Evolutionary conservation across 2,797 vertebrate species (phyloP).

Genomic region (Rousettus madagascariensis): DNA sequence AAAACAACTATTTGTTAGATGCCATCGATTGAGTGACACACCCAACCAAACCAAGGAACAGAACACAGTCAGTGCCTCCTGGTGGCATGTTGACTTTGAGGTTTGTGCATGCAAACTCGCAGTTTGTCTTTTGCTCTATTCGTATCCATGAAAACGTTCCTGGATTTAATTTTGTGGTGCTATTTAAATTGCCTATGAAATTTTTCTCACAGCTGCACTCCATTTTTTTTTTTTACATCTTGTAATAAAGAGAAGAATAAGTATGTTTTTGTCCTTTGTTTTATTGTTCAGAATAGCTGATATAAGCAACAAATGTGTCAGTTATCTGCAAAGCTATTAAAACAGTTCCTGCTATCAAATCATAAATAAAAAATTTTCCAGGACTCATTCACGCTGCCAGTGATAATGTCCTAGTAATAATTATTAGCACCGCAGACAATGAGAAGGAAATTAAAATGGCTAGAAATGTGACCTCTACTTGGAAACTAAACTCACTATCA

Average conservation of each 20-base stretch:
- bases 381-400: background rate
- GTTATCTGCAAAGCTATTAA: background rate
- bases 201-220: background rate
- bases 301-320: background rate
- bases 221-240: background rate
- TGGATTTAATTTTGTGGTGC: background rate
- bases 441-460: slow-evolving; percentile 40
- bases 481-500: slow-evolving; percentile 1
- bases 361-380: background rate
- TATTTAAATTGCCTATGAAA: background rate
- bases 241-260: background rate
- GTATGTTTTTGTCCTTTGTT: background rate
- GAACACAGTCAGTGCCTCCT: background rate
- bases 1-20: slow-evolving; percentile 20
- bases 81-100: background rate
- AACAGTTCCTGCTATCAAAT: slow-evolving; percentile 9
- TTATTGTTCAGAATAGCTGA: background rate
- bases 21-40: background rate
- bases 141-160: background rate
- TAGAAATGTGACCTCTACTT: slow-evolving; percentile 18
- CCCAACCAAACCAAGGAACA: background rate
- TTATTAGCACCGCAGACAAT: background rate
- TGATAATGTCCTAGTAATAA: slow-evolving; percentile 22
- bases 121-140: background rate
- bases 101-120: background rate